These are phyloP conservation scores for Periparus ater DNA, from an alignment of 2,797 vertebrate species.

Conservation along the genomic window DNA sequence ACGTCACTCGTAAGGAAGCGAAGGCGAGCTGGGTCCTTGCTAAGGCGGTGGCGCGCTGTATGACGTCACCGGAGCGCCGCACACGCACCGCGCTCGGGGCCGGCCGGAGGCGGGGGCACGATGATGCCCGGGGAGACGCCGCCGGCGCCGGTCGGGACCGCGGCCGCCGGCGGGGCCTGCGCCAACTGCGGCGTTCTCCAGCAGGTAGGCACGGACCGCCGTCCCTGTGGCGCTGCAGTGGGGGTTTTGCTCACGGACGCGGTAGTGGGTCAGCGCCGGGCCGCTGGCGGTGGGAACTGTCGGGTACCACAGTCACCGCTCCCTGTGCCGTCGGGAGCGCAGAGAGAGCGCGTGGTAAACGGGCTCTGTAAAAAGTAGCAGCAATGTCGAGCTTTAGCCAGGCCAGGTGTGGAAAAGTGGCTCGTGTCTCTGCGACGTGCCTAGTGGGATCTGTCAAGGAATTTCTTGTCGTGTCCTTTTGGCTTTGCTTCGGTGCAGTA, in stretches of 20 bases:
- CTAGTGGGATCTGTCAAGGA: background rate
- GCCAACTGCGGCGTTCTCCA: constrained; percentile 84
- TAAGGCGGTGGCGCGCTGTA: accelerated
- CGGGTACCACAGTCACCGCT: accelerated
- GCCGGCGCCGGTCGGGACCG: constrained; percentile 78
- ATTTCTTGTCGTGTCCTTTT: background rate
- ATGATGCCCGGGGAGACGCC: constrained; percentile 95
- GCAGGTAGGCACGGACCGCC: constrained; percentile 48
- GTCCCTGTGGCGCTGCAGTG: background rate
- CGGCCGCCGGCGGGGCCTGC: constrained; percentile 82
- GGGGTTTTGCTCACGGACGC: background rate
- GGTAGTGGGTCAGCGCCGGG: no score
- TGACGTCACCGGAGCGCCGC: background rate
- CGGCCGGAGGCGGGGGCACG: constrained; percentile 32
- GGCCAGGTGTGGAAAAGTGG: accelerated
- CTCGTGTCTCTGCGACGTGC: background rate
- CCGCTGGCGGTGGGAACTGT: background rate
- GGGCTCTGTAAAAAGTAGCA: accelerated
- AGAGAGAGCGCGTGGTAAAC: accelerated
- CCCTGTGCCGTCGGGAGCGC: background rate
- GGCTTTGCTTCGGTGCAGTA: accelerated
- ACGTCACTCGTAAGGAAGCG: accelerated
- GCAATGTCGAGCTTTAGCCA: background rate
- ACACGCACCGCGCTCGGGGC: background rate
- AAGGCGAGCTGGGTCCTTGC: background rate